phyloP scores from a whole-genome alignment of 2,888 invertebrate genomes.

The Melitaea athalia region DNA sequence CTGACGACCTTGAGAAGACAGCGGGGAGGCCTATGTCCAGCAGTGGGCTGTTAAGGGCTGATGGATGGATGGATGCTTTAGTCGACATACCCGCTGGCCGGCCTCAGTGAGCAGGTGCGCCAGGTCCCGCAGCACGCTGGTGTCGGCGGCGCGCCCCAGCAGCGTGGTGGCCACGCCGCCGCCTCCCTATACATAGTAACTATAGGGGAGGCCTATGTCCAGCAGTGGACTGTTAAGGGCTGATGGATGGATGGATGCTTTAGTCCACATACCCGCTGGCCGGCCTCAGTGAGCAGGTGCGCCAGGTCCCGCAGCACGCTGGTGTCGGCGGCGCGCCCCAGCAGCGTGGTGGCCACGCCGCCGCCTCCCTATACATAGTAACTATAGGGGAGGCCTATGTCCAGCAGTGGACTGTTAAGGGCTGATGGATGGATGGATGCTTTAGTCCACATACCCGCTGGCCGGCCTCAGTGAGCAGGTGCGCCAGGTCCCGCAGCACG shows the following conservation, averaged over 20 bases:
- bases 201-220: too few species aligned
- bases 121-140: constrained; percentile 95
- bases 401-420: too few species aligned
- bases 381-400: too few species aligned
- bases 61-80: too few species aligned
- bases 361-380: too few species aligned
- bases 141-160: constrained; percentile 96
- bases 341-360: constrained; percentile 97
- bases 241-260: too few species aligned
- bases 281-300: constrained; percentile 96
- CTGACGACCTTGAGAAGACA: too few species aligned
- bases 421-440: too few species aligned
- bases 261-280: constrained; percentile 86
- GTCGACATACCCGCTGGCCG: constrained; percentile 88
- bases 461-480: constrained; percentile 95
- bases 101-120: constrained; percentile 97
- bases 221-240: too few species aligned
- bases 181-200: too few species aligned
- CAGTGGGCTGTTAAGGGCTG: too few species aligned
- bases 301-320: constrained; percentile 97
- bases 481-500: constrained; percentile 96
- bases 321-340: constrained; percentile 96
- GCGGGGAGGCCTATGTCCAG: too few species aligned
- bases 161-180: constrained; percentile 98
- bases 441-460: constrained; percentile 84